Conservation (phyloP, 2,797 vertebrate genomes). For the Myotis pilosus region DNA sequence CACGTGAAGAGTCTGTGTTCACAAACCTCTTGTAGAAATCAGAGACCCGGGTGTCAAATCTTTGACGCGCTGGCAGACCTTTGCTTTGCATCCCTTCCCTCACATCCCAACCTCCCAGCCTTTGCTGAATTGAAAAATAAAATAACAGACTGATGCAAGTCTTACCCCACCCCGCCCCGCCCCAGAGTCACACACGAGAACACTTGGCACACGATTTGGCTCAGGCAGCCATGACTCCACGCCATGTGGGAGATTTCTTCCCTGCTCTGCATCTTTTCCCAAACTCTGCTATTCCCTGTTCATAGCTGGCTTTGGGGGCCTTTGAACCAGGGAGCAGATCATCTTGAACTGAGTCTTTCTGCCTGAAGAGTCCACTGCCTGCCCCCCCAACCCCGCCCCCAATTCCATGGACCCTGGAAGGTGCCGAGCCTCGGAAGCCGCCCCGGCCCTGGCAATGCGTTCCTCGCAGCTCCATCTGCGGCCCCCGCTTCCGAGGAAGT, state of each 20-base stretch:
- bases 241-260: not conserved
- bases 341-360: not conserved
- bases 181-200: not conserved
- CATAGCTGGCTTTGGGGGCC: not conserved
- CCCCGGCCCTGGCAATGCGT: accelerated
- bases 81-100: not conserved
- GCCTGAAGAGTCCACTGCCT: not conserved
- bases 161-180: too few relatives aligned
- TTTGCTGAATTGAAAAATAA: constrained; percentile 31
- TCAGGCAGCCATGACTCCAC: not conserved
- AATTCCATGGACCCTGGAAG: not conserved
- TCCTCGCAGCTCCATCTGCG: not conserved
- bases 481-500: not conserved
- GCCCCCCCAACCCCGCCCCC: too few relatives aligned
- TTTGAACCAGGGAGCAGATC: not conserved
- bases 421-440: not conserved
- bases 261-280: not conserved
- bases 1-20: not conserved
- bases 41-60: not conserved
- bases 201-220: not conserved
- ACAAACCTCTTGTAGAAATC: not conserved
- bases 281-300: not conserved
- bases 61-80: not conserved
- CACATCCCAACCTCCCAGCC: not conserved
- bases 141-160: not conserved